These are phyloP conservation scores for Fulica atra DNA, from an alignment of 2,113 vertebrate genomes.

Conservation along the genomic window DNA sequence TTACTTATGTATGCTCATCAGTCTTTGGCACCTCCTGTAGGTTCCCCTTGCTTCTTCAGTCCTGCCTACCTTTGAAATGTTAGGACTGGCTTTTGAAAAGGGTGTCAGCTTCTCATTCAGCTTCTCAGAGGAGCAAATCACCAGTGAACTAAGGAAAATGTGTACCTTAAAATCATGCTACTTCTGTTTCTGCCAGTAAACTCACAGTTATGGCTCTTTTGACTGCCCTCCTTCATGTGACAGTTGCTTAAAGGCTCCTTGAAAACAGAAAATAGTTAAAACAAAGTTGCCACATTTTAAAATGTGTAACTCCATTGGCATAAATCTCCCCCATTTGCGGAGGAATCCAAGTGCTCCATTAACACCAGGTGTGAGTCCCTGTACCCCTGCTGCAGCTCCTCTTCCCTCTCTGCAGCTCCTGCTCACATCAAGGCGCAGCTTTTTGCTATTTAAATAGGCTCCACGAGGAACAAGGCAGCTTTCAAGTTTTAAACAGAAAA, in stretches of 20 bases:
- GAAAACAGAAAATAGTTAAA: background rate
- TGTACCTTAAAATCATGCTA: background rate
- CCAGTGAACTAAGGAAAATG: background rate
- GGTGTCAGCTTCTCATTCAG: background rate
- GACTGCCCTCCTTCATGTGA: background rate
- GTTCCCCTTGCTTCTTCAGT: background rate
- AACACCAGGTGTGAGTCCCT: background rate
- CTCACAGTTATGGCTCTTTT: background rate
- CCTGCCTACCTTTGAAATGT: background rate
- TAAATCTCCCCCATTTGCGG: accelerated
- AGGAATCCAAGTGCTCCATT: background rate
- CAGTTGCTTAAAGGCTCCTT: background rate
- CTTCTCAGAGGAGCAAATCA: background rate
- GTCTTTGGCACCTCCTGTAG: background rate
- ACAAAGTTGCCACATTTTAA: background rate
- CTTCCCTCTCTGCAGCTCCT: background rate
- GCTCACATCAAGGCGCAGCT: background rate
- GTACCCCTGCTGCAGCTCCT: background rate
- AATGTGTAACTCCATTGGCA: background rate
- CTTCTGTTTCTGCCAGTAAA: background rate
- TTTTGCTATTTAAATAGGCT: conserved; percentile 7
- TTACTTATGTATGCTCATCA: background rate
- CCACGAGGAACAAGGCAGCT: background rate
- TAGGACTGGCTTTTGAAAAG: background rate
- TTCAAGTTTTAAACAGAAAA: conserved; percentile 48